Evolutionary conservation across 2,113 vertebrate species (phyloP).

Genomic region (Mohoua ochrocephala): DNA sequence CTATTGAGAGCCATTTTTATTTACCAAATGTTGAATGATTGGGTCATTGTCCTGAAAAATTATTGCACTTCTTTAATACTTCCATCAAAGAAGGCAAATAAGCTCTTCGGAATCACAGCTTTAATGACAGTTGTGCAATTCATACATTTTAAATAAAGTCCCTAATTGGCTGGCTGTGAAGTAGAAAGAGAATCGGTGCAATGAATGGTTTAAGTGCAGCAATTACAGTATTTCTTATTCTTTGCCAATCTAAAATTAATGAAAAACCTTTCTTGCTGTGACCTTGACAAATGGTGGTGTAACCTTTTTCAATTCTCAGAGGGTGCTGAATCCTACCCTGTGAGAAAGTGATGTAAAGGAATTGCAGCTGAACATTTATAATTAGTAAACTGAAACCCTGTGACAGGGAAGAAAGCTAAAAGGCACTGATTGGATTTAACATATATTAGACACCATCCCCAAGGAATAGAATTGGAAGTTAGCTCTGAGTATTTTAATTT

Average conservation of each 20-base stretch:
- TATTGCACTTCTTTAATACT: background rate
- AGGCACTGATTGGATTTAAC: constrained; percentile 40
- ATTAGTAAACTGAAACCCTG: constrained; percentile 51
- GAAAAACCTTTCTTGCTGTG: constrained; percentile 45
- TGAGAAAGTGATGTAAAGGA: constrained; percentile 31
- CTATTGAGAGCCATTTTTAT: background rate
- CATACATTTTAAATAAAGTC: constrained; percentile 41
- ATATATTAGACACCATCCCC: constrained; percentile 11
- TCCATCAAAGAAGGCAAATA: background rate
- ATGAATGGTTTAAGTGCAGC: constrained; percentile 17
- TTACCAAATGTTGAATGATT: constrained; percentile 23
- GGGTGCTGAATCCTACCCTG: background rate
- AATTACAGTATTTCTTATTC: constrained; percentile 51
- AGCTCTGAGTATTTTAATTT: constrained; percentile 17
- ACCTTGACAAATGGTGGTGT: constrained; percentile 50
- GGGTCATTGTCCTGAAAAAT: background rate
- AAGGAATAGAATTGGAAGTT: constrained; percentile 6
- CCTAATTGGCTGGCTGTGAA: constrained; percentile 10
- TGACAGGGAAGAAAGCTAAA: constrained; percentile 40
- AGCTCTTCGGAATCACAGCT: background rate
- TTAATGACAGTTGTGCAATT: constrained; percentile 5
- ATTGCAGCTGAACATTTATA: constrained; percentile 48
- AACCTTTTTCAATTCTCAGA: constrained; percentile 35
- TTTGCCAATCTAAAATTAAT: constrained; percentile 56
- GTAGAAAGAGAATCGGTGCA: background rate